Evolutionary conservation across 2,888 invertebrate species (phyloP), one percentile per base, ranked within the genome.

Genomic region (Nemotelus pantherinus): DNA sequence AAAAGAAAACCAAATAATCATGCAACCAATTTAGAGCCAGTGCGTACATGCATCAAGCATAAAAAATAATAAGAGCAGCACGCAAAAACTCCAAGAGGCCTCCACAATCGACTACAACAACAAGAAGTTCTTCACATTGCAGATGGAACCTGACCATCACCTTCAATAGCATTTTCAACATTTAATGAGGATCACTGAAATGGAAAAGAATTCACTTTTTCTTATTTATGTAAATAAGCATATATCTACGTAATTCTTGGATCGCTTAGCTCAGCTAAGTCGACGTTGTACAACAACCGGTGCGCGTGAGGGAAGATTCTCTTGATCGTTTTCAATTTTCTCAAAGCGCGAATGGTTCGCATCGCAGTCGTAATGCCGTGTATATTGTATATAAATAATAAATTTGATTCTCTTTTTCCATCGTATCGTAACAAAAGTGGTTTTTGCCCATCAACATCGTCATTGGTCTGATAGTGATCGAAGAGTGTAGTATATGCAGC

Each of bases 161-260:
- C 53, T 7, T 53, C 53, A 53, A 53, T 10, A 10, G 6, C 10
- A 53, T 53, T 53, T 7, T 53, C 10, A 53, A 7, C 53, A 53
- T 25, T 25, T 25, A 25, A 25, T 25, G 25, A 25, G 7, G 53
- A 7, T 53, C 53, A 53, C 53, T 53, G 53, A 53, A 53, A 53
- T 53, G 53, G 53, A 53, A 53, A 53, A 53, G 53, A 53, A 53
- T 53, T 53, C 53, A 53, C 53, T 53, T 53, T 53, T 53, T 6
- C 53, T 53, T 6, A 7, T 53, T 53, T 53, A 53, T 53, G 53
- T 53, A 53, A 53, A 53, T 53, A 53, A 53, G 7, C 25, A 25
- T 25, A 25, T 25, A 25, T 25, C 25, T 25, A 25, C 25, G 25
- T 25, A 25, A 25, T 25, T 25, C 25, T 25, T 25, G 25, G 25